A percentile compares a stretch with the other conserved stretches of the same genome.
These are phyloP conservation scores for Diplodus sargus DNA, from an alignment of 2,797 vertebrate species.

Conservation along the genomic window DNA sequence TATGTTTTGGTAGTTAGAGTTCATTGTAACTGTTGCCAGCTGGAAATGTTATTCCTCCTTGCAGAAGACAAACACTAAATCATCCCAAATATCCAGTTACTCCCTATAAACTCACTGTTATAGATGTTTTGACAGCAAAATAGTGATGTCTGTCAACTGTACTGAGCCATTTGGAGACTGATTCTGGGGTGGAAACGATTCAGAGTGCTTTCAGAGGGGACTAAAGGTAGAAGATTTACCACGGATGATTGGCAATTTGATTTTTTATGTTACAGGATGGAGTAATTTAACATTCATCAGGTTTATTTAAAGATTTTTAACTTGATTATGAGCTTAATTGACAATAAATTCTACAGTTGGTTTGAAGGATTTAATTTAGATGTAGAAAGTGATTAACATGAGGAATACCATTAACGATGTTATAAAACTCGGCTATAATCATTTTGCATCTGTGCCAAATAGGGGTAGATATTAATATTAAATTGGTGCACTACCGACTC, in stretches of 20 bases:
- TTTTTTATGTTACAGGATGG: neutral
- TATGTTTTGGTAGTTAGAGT: constrained; percentile 1
- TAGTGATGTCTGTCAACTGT: neutral
- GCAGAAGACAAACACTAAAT: neutral
- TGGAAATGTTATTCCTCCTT: constrained; percentile 13
- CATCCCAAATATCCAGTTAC: neutral
- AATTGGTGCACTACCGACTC: neutral
- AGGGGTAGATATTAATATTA: neutral
- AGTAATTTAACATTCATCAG: neutral
- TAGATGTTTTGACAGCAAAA: neutral
- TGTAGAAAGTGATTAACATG: neutral
- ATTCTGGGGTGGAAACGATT: neutral
- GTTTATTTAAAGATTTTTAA: neutral
- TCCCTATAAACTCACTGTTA: neutral
- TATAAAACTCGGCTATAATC: neutral
- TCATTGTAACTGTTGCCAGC: neutral
- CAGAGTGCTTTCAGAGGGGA: neutral
- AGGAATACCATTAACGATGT: neutral
- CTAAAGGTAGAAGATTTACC: neutral
- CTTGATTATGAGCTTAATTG: neutral
- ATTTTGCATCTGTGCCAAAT: neutral
- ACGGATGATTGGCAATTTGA: neutral
- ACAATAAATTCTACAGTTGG: neutral
- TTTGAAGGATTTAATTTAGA: neutral
- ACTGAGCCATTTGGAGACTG: neutral